Conservation (phyloP, 2,113 vertebrate genomes). For the Holacanthus passer region DNA sequence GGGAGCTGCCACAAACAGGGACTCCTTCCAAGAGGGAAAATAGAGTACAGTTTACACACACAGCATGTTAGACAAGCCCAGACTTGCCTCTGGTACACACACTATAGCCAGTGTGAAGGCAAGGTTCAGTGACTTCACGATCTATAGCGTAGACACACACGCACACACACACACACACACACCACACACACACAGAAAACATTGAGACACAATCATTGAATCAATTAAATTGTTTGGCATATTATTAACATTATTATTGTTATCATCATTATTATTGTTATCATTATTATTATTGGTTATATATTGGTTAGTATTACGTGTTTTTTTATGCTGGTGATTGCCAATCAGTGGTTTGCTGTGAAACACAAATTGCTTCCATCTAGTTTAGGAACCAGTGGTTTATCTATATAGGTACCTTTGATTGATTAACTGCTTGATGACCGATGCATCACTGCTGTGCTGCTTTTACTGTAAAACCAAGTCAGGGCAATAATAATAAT, state of each 20-base stretch:
- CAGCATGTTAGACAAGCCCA: conserved; percentile 81
- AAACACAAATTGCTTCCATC: conserved; percentile 10
- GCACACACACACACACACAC: conserved; percentile 7
- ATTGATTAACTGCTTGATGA: background rate
- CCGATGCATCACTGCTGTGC: too few relatives aligned
- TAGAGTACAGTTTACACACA: conserved; percentile 74
- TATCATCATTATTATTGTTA: background rate
- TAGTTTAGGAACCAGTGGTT: background rate
- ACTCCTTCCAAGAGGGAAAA: conserved; percentile 80
- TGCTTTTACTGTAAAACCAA: background rate
- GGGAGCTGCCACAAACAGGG: conserved; percentile 74
- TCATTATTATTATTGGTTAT: background rate
- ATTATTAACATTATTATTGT: background rate
- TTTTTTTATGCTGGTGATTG: background rate
- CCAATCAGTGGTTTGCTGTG: background rate
- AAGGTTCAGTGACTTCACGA: conserved; percentile 48
- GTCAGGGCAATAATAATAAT: background rate
- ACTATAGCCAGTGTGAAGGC: conserved; percentile 62
- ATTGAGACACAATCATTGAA: background rate
- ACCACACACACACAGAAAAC: background rate
- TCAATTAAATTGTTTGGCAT: background rate
- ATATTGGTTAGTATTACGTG: background rate
- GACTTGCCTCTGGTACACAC: conserved; percentile 80
- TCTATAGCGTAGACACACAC: conserved; percentile 23
- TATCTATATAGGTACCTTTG: background rate